Base-by-base conservation (phyloP, 2,797 vertebrate genomes). In the Avahi laniger region DNA sequence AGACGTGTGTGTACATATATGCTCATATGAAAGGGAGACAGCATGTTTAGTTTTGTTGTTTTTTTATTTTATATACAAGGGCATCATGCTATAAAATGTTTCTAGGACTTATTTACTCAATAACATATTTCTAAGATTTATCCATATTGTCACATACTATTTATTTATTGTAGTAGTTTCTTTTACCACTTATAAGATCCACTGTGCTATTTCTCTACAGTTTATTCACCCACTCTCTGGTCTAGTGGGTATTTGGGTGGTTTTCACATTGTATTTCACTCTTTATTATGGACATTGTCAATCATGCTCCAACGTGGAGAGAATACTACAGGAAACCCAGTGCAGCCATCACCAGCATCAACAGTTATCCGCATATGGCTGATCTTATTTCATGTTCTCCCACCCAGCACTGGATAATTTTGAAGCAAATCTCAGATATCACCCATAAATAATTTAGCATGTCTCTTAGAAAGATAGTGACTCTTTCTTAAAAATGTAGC, bases 11-110 rank as follows among this genome's bases (percentile, higher is more conserved):
- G 33, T 26, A 35, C 14, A 48, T 20, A 13, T 24, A 30, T 9
- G 18, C 6, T 35, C 0, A 61, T 26, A 59, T 4, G 4, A 9
- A 11, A 82, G 20, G 61, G 20, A 76, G 0, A 26, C 33, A 67
- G 18, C 43, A 48, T n/a, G 30, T 78, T 91, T 57, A 72, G 18
- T 59, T 91, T 85, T 28, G 11, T 30, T 79, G 52, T 43, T 81
- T 76, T 76, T 80, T 52, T 14, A 28, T 43, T 94, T 82, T 43
- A 35, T 20, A n/a, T 80, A 48, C 83, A 92, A 85, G 8, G 10
- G 2, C 7, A 54, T 46, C 22, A 18, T 43, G 33, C 18, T 72
- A 22, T 54, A 70, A 75, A 41, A 7, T 33, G 52, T 73, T 90
- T 73, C 59, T 35, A 43, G 75, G 7, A 93, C 24, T 14, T 83